Evolutionary conservation across 2,797 vertebrate species (phyloP), one percentile per base, ranked within the genome.

Genomic region (Chaetophractus vellerosus): DNA sequence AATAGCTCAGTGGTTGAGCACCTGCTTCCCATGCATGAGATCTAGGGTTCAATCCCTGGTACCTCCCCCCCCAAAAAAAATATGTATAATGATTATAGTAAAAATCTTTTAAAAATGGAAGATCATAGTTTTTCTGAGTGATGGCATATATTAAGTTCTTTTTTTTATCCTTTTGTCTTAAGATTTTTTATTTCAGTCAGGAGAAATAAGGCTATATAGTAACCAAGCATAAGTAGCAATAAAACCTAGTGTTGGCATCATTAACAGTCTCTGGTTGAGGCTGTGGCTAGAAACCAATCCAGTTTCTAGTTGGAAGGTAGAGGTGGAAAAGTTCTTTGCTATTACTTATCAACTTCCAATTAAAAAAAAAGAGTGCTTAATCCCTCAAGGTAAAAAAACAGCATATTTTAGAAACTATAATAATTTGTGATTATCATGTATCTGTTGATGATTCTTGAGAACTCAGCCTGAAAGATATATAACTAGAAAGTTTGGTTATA

Each of bases 61-160:
- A 45, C 45, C 45, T 45, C 7, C 45, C 45, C 45, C 45, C 45
- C 45, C 45, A 38, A 38, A 38, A 38, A 38, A 38, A 38, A 38
- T 45, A 10, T 45, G 8, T 45, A 10, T 45, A 45, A 45, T 45
- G 45, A 45, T 45, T 10, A 10, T 45, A 45, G 10, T 45, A 45
- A 45, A 95, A 88, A 92, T 28, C 31, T n/a, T 78, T 93, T 75
- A 94, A 26, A 93, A 96, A 72, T 84, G 36, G 28, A 88, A 95
- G 36, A 26, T 75, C 23, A 59, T 80, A 72, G 36, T 93, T 96
- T 88, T 38, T 90, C 48, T 74, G 7, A 68, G n/a, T 93, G 19
- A 52, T 86, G 5, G 24, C 69, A 88, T 68, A 36, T 48, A 83
- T 93, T 80, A 68, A 87, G 64, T 79, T 94, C 6, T 96, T 16